These are phyloP conservation scores for Telenomus remus DNA, from an alignment of 1,140 invertebrate species.

Conservation along the genomic window DNA sequence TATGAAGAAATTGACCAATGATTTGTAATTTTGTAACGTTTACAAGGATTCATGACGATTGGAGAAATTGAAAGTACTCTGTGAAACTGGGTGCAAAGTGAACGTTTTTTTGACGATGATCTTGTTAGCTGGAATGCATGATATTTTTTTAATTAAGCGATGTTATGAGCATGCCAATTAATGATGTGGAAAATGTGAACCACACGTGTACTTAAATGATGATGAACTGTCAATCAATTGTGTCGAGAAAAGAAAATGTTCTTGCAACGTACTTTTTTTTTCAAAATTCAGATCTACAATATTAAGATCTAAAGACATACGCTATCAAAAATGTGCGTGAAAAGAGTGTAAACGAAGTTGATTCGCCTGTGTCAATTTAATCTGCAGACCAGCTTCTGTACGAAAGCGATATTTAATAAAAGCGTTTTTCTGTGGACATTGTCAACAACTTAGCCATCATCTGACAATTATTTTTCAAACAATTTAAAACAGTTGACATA, in stretches of 20 bases:
- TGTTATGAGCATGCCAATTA: too few relatives aligned
- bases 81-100: slow-evolving; percentile 6
- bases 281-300: too few relatives aligned
- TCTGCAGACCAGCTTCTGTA: slow-evolving; percentile 1
- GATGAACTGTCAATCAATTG: too few relatives aligned
- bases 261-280: too few relatives aligned
- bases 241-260: too few relatives aligned
- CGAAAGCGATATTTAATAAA: slow-evolving; percentile 30
- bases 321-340: slow-evolving; percentile 13
- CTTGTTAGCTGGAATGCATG: slow-evolving; percentile 19
- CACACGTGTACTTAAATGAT: too few relatives aligned
- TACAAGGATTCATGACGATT: slow-evolving; percentile 18
- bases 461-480: not conserved
- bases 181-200: too few relatives aligned
- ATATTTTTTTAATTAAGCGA: slow-evolving; percentile 15
- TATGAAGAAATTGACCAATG: too few relatives aligned
- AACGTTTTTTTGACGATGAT: slow-evolving; percentile 18
- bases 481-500: too few relatives aligned
- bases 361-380: not conserved
- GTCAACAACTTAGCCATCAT: slow-evolving; percentile 26
- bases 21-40: not conserved
- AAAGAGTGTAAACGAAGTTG: slow-evolving; percentile 7
- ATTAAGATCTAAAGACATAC: not conserved
- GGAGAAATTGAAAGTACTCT: slow-evolving; percentile 32
- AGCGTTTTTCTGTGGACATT: slow-evolving; percentile 40